Evolutionary conservation across 2,113 vertebrate species (phyloP).

Genomic region (Ceuthmochares aereus): DNA sequence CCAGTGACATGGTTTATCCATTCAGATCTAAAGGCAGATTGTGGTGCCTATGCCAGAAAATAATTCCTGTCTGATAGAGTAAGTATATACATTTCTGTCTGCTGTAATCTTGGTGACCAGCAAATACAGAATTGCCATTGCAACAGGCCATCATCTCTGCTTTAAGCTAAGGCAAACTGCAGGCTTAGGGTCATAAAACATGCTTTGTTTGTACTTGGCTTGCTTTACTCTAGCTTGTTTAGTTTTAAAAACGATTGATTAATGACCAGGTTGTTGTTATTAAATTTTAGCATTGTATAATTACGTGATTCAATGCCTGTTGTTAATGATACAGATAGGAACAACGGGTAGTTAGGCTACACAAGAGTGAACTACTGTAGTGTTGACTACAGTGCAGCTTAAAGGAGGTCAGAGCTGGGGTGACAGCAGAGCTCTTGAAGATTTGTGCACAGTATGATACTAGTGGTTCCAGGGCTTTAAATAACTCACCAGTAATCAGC

Average conservation of each 20-base stretch:
- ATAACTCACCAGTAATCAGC: background rate
- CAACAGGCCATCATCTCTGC: background rate
- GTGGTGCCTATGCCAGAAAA: background rate
- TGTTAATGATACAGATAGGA: background rate
- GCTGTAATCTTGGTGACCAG: background rate
- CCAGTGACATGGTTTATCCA: background rate
- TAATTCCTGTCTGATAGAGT: background rate
- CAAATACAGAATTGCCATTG: background rate
- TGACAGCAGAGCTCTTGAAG: background rate
- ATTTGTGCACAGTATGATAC: background rate
- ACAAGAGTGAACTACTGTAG: background rate
- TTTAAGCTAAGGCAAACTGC: background rate
- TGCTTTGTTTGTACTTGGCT: background rate
- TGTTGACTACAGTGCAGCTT: background rate
- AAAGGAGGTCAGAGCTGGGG: background rate
- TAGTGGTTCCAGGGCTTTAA: background rate
- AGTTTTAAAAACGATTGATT: background rate
- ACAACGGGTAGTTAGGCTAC: background rate
- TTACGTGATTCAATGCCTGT: background rate
- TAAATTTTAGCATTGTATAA: background rate
- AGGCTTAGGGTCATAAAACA: background rate
- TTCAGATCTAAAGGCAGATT: background rate
- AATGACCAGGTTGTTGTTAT: background rate
- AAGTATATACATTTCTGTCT: background rate
- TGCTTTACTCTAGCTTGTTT: background rate